Base-by-base conservation (phyloP, 2,797 vertebrate genomes). In the Gouania willdenowi region DNA sequence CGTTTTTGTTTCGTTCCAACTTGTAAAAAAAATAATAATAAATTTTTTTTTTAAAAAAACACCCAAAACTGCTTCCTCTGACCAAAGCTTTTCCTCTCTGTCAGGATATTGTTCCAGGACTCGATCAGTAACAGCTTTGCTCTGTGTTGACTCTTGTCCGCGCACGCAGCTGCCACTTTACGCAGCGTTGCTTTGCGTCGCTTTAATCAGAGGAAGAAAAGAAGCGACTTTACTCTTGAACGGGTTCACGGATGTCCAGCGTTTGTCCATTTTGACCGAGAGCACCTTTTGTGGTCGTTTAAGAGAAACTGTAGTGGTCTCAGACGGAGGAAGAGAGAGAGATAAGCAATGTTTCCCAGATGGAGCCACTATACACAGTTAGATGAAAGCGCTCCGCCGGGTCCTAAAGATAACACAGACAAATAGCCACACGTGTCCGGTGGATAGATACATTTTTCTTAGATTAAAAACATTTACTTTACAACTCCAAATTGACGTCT, bases 401-500 rank as follows among this genome's bases (percentile, higher is more conserved):
- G 92, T 93, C 92, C 92, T 92, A 92, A 85, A 85, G 90, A 56
- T 42, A 77, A 68, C 3, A 49, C 45, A 0, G 52, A 33, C 54
- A 22, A 9, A n/a, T n/a, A n/a, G n/a, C n/a, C n/a, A n/a, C n/a
- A n/a, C n/a, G n/a, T n/a, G n/a, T n/a, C n/a, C n/a, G n/a, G n/a
- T n/a, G n/a, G n/a, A n/a, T n/a, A n/a, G n/a, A n/a, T n/a, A n/a
- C n/a, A n/a, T n/a, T n/a, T n/a, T n/a, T n/a, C n/a, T n/a, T n/a
- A n/a, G n/a, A n/a, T n/a, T n/a, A n/a, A n/a, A n/a, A n/a, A n/a
- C n/a, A n/a, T n/a, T n/a, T n/a, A n/a, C n/a, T n/a, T n/a, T n/a
- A n/a, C n/a, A n/a, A n/a, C n/a, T n/a, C n/a, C n/a, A n/a, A n/a
- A n/a, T n/a, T n/a, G n/a, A n/a, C n/a, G n/a, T n/a, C n/a, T n/a